A percentile compares a stretch with the other conserved stretches of the same genome.
These are phyloP conservation scores for Escarpia spicata DNA, from an alignment of 2,888 invertebrate genomes.

Conservation along the genomic window DNA sequence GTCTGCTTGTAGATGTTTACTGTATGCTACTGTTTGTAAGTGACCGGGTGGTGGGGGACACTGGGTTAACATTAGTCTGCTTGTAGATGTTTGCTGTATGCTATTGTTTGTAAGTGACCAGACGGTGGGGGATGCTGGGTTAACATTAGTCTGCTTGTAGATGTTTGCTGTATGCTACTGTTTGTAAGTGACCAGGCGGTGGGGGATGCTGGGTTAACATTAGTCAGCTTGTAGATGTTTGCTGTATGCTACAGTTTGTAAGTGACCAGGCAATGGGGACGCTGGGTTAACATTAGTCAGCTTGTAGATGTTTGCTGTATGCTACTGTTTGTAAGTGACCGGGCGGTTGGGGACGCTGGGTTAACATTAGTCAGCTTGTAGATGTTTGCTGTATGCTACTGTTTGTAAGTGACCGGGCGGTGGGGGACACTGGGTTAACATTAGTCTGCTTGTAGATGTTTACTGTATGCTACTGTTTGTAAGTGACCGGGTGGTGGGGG, in stretches of 20 bases:
- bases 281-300: neutral
- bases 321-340: neutral
- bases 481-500: neutral
- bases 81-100: neutral
- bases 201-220: neutral
- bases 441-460: neutral
- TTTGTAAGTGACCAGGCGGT: neutral
- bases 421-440: neutral
- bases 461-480: neutral
- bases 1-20: neutral
- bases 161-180: neutral
- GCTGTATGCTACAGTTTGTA: neutral
- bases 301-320: neutral
- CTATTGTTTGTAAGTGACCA: neutral
- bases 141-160: neutral
- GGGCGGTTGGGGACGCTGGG: neutral
- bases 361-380: neutral
- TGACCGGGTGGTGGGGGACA: neutral
- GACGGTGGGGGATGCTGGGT: neutral
- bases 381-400: neutral
- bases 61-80: neutral
- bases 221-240: neutral
- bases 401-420: neutral
- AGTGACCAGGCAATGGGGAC: neutral
- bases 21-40: neutral